These are phyloP conservation scores for Pseudoips prasinana DNA, from an alignment of 2,888 invertebrate species.

Conservation along the genomic window DNA sequence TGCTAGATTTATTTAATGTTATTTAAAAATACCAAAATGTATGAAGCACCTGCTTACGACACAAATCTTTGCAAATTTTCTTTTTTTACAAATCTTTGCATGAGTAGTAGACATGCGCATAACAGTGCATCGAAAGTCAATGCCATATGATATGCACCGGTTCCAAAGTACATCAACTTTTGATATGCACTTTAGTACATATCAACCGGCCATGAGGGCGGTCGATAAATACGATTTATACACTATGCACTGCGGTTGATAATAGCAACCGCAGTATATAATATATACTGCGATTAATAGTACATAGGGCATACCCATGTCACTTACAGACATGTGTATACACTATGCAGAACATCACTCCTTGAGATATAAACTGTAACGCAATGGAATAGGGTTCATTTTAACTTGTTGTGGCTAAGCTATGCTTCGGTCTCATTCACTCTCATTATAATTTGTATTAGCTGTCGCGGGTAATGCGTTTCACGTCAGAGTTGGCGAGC, in stretches of 20 bases:
- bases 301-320: conserved; percentile 11
- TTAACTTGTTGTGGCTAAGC: conserved; percentile 1
- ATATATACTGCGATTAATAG: conserved; percentile 7
- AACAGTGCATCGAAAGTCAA: conserved; percentile 2
- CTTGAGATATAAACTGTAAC: conserved; percentile 13
- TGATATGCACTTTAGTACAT: conserved; percentile 1
- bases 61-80: conserved; percentile 2
- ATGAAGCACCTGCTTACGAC: conserved; percentile 2
- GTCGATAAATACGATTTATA: conserved; percentile 14
- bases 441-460: conserved; percentile 1
- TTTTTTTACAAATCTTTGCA: conserved; percentile 2
- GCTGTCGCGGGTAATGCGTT: conserved; percentile 1
- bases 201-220: conserved; percentile 8
- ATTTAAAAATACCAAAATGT: conserved; percentile 2
- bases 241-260: conserved; percentile 13
- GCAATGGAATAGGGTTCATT: conserved; percentile 2
- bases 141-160: conserved; percentile 2
- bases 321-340: conserved; percentile 11
- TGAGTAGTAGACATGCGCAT: conserved; percentile 2
- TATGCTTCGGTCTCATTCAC: conserved; percentile 1
- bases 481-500: conserved; percentile 1
- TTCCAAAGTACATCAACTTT: conserved; percentile 2
- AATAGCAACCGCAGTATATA: conserved; percentile 12
- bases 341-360: conserved; percentile 11
- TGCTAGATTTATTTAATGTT: conserved; percentile 2